Conservation (phyloP, 1,140 invertebrate species). For the Zaprionus africanus region DNA sequence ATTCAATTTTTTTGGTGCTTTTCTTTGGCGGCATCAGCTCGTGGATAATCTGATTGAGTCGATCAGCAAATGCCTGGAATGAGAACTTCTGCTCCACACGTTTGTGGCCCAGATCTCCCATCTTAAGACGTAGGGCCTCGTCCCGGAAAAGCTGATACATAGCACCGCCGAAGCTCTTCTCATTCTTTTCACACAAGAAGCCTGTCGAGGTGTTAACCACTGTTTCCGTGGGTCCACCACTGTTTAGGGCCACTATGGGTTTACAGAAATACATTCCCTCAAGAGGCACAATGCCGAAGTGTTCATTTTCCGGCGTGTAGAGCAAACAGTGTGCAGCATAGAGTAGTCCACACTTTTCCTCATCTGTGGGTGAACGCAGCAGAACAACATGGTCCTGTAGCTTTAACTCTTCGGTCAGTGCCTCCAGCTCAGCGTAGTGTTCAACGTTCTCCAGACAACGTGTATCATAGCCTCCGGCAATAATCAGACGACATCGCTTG, state of each 20-base stretch:
- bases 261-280: conserved; percentile 98
- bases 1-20: conserved; percentile 55
- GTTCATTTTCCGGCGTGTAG: conserved; percentile 98
- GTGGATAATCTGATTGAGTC: conserved; percentile 88
- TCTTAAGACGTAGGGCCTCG: conserved; percentile 86
- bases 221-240: conserved; percentile 98
- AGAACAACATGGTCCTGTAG: conserved; percentile 93
- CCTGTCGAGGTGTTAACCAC: conserved; percentile 95
- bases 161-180: conserved; percentile 90
- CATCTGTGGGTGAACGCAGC: conserved; percentile 93
- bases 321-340: conserved; percentile 91
- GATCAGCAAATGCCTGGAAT: conserved; percentile 90
- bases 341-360: conserved; percentile 92
- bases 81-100: conserved; percentile 92
- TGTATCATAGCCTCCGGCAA: conserved; percentile 98
- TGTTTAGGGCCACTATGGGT: conserved; percentile 97
- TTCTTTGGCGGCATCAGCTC: conserved; percentile 39
- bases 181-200: conserved; percentile 90
- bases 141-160: conserved; percentile 90
- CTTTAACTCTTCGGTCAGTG: conserved; percentile 85
- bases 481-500: conserved; percentile 91
- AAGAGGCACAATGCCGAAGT: conserved; percentile 99
- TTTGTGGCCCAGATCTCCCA: conserved; percentile 89
- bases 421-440: conserved; percentile 91
- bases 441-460: conserved; percentile 95